Conservation (phyloP, 1,140 invertebrate species). For the Drosophila pandora region DNA sequence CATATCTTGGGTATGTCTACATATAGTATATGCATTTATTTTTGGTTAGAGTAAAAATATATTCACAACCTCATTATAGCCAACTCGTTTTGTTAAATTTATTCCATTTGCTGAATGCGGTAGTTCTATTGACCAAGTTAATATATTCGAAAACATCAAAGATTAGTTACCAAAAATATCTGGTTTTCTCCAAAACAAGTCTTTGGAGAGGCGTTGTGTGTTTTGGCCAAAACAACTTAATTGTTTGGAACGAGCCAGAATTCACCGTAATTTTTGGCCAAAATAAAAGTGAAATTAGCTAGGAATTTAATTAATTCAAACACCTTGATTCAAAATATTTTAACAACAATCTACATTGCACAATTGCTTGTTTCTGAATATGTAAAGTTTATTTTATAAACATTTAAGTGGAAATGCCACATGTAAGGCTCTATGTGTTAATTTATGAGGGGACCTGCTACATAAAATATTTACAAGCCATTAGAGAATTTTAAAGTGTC, state of each 20-base stretch:
- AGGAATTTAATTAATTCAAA: not conserved
- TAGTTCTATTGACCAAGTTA: slow-evolving; percentile 27
- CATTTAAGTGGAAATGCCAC: slow-evolving; percentile 3
- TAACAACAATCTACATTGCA: not conserved
- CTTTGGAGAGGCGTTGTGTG: slow-evolving; percentile 28
- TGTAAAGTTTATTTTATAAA: no score
- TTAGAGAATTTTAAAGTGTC: slow-evolving; percentile 54
- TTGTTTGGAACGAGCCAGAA: slow-evolving; percentile 23
- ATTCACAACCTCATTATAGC: slow-evolving; percentile 18
- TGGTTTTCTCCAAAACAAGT: slow-evolving; percentile 48
- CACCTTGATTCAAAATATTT: not conserved
- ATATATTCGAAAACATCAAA: slow-evolving; percentile 54
- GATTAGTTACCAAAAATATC: slow-evolving; percentile 30
- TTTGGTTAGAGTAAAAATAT: slow-evolving; percentile 39
- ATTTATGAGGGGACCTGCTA: slow-evolving; percentile 42
- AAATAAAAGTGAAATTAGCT: not conserved
- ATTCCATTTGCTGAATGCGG: slow-evolving; percentile 37
- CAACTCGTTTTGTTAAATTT: slow-evolving; percentile 56
- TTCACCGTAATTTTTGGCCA: not conserved
- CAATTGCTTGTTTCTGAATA: not conserved
- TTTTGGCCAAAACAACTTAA: slow-evolving; percentile 58
- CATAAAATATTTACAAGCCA: slow-evolving; percentile 49
- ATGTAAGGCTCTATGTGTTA: slow-evolving; percentile 25
- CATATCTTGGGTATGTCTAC: slow-evolving; percentile 10
- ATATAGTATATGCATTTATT: slow-evolving; percentile 43